These are phyloP conservation scores for Aricia agestis DNA, from an alignment of 1,140 invertebrate genomes.

Conservation along the genomic window DNA sequence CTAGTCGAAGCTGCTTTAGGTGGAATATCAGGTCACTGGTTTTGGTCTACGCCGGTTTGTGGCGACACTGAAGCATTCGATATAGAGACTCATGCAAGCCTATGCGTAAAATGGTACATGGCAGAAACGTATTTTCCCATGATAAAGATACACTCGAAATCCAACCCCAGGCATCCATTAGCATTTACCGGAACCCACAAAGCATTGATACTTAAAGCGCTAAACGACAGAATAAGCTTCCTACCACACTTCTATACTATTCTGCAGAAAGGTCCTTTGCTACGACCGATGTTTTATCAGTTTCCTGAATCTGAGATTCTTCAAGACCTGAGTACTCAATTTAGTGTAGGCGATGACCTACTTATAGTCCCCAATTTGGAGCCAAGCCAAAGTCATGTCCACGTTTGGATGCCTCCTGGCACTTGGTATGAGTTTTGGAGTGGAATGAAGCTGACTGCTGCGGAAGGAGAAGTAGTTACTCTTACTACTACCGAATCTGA, in stretches of 20 bases:
- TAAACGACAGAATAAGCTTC: conserved; percentile 45
- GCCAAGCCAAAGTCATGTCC: conserved; percentile 52
- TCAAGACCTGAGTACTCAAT: conserved; percentile 47
- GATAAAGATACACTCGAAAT: conserved; percentile 56
- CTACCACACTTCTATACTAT: conserved; percentile 57
- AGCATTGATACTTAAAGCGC: conserved; percentile 38
- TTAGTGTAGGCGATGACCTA: conserved; percentile 54
- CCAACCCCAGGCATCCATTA: conserved; percentile 42
- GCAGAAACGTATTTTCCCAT: conserved; percentile 56
- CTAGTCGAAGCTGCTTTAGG: conserved; percentile 52
- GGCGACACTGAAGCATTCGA: conserved; percentile 55
- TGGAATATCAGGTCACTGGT: conserved; percentile 58
- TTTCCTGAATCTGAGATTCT: conserved; percentile 44
- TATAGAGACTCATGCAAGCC: conserved; percentile 34
- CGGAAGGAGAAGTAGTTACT: conserved; percentile 45
- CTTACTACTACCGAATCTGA: conserved; percentile 58
- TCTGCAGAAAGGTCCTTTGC: conserved; percentile 54
- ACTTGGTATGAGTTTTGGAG: conserved; percentile 64
- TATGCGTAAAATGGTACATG: conserved; percentile 70
- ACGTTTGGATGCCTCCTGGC: conserved; percentile 52
- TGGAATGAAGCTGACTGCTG: conserved; percentile 40
- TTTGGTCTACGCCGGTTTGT: conserved; percentile 60
- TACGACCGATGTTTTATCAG: conserved; percentile 68
- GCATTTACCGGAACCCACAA: conserved; percentile 48
- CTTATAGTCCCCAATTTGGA: conserved; percentile 60